Conservation (phyloP, 2,888 invertebrate genomes). For the Agrilus cyanescens region DNA sequence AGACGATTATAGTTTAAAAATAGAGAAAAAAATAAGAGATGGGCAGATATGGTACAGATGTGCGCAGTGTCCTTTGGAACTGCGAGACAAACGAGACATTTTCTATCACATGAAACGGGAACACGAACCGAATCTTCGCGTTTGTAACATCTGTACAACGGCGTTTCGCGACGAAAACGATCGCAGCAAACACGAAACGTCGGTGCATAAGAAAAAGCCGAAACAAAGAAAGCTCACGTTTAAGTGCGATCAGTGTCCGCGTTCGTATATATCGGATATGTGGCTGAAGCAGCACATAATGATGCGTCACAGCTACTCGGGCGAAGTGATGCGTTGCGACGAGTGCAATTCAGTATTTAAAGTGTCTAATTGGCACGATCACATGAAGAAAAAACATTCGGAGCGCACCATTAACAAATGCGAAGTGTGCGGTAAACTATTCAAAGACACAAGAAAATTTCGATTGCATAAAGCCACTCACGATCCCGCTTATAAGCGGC, state of each 20-base stretch:
- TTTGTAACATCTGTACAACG: too few species aligned
- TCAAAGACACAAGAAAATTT: background rate
- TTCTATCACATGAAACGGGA: conserved; percentile 19
- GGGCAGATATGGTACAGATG: too few species aligned
- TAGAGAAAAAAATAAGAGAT: too few species aligned
- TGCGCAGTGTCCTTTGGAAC: too few species aligned
- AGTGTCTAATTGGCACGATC: background rate
- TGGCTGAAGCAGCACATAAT: conserved; percentile 9
- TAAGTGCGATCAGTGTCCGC: conserved; percentile 18
- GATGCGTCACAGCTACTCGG: conserved; percentile 6
- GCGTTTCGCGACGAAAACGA: too few species aligned
- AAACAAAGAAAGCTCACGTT: conserved; percentile 7
- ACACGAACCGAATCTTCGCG: too few species aligned
- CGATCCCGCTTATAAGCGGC: background rate
- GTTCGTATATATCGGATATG: conserved; percentile 5
- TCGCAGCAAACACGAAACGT: conserved; percentile 13
- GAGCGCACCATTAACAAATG: conserved; percentile 4
- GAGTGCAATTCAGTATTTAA: too few species aligned
- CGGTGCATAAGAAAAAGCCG: too few species aligned
- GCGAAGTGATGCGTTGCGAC: too few species aligned
- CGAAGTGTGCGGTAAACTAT: background rate
- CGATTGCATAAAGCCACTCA: too few species aligned
- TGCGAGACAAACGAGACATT: too few species aligned
- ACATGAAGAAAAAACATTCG: background rate
- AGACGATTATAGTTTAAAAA: too few species aligned